Evolutionary conservation across 2,888 invertebrate species (phyloP), one percentile per base, ranked within the genome.

Genomic region (Timema podura): DNA sequence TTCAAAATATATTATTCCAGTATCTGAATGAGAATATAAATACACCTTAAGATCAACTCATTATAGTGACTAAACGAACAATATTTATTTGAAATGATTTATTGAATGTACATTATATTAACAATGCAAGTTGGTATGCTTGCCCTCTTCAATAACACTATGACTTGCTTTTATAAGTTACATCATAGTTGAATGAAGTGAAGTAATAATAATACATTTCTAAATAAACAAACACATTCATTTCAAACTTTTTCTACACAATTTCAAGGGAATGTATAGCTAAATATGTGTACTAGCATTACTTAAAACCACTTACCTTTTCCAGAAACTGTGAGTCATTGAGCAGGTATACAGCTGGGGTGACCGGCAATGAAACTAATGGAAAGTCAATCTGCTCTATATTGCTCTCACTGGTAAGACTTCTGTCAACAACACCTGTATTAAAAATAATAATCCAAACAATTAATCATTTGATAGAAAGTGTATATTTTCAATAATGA

Each of bases 281-380:
- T 59, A 10, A 13, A 9, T 59, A 10, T 44, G 10, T 30, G n/a
- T 15, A 0, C 59, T n/a, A 6, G 6, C 10, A 10, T 57, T 44
- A 59, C 44, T 15, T 59, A 59, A 59, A 59, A 3, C 11, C 15
- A 54, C 74, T 71, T 76, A 87, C 88, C 85, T 88, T 88, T 76
- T 88, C 89, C 74, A 87, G 79, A 67, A 86, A 85, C 77, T 87
- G 86, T 65, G 84, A 83, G 74, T 85, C 85, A 65, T 82, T 84
- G 67, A 82, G 82, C 68, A 85, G 76, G 76, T 84, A 83, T 46
- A 83, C 83, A 30, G 84, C 83, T n/a, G 85, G 84, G 73, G 84
- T 83, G 5, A 83, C 81, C 6, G 84, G 84, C 83, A 85, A 84
- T 6, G 84, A 83, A 5, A 83, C 83, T 73, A 84, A 82, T 8